These are phyloP conservation scores for Sarcophaga peregrina DNA, from an alignment of 1,140 invertebrate genomes.

Conservation along the genomic window DNA sequence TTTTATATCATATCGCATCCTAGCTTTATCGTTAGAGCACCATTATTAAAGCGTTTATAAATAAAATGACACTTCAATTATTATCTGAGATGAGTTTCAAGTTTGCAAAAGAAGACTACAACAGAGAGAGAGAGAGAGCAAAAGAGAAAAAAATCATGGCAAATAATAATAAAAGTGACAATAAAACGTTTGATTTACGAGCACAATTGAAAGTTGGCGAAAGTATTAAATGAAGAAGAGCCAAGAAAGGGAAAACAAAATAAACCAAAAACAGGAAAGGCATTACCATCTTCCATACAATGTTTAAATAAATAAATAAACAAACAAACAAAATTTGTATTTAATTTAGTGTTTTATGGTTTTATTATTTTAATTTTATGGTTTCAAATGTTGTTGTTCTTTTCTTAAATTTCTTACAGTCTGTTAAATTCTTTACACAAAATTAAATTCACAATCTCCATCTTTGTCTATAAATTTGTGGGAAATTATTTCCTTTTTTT, in stretches of 20 bases:
- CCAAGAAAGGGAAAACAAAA: too few relatives aligned
- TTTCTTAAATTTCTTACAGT: conserved; percentile 3
- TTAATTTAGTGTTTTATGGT: background rate
- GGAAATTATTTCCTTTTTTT: too few relatives aligned
- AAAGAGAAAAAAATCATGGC: background rate
- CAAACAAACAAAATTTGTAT: background rate
- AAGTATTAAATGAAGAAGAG: background rate
- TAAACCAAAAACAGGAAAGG: too few relatives aligned
- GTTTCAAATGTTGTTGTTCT: background rate
- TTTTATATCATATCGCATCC: too few relatives aligned
- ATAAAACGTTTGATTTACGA: conserved; percentile 21
- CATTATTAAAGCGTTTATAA: conserved; percentile 13
- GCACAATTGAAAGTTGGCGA: background rate
- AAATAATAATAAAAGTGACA: conserved; percentile 3
- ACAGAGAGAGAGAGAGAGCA: background rate
- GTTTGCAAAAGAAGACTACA: too few relatives aligned
- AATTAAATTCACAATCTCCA: background rate
- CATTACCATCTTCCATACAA: background rate
- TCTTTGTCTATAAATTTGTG: background rate
- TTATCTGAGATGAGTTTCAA: background rate
- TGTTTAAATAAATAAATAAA: background rate
- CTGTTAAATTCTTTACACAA: conserved; percentile 10
- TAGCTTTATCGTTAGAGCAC: too few relatives aligned
- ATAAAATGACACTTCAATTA: conserved; percentile 23
- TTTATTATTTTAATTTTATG: conserved; percentile 17